Evolutionary conservation across 2,888 invertebrate genomes (phyloP), one percentile per base, ranked within the genome.

Genomic region (Sclerodermus sp.): DNA sequence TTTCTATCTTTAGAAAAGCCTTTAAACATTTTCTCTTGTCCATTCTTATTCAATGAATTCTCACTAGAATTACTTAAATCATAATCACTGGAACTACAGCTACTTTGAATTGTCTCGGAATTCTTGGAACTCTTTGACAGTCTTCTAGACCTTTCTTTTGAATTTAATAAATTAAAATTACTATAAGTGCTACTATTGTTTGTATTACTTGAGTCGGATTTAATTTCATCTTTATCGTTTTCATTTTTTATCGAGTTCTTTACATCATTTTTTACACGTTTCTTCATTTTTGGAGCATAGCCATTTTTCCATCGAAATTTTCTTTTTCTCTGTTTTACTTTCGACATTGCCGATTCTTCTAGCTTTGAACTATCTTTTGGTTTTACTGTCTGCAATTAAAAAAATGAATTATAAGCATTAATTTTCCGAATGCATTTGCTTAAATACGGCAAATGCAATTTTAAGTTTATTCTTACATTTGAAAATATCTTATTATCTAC

Each of bases 401-500:
- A 8, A 23, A 23, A 16, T 23, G 23, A n/a, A n/a, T n/a, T n/a
- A 42, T 10, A 6, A 6, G 23, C 23, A 30, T n/a, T n/a, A n/a
- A n/a, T n/a, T n/a, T n/a, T n/a, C n/a, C n/a, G n/a, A n/a, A n/a
- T n/a, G n/a, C n/a, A n/a, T 32, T 10, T 32, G 9, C 32, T 32
- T 12, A 10, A n/a, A n/a, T n/a, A n/a, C n/a, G n/a, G n/a, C n/a
- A n/a, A n/a, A n/a, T 23, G 23, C 23, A 23, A 23, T 23, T 23
- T 23, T 23, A 5, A 23, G 8, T 8, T 63, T 62, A 75, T 74
- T 68, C 67, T 68, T 1, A 68, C 68, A 2, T 68, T 61, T 13
- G 69, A 71, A 3, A 74, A 49, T 48, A 76, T 62, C 49, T 67
- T 68, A 52, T 77, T 77, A 50, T 74, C 71, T 23, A 76, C 55